Percentiles rank a stretch among this genome's conserved stretches.
Evolutionary conservation across 2,113 vertebrate species (phyloP).

Genomic region (Hypanus sabinus): DNA sequence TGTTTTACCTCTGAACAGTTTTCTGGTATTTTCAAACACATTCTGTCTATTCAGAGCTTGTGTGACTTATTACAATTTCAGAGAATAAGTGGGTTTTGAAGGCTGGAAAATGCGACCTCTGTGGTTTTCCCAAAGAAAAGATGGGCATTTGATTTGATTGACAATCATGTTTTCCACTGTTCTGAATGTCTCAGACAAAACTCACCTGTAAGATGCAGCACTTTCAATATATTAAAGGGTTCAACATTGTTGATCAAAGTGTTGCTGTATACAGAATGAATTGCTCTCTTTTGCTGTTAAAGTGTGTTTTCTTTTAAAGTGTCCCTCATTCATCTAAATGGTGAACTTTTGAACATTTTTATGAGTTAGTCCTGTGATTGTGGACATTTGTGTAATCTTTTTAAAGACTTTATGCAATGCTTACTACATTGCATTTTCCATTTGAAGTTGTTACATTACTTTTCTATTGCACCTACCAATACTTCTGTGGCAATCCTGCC

Average conservation of each 20-base stretch:
- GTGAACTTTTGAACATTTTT: not conserved
- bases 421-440: not conserved
- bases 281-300: not conserved
- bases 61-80: not conserved
- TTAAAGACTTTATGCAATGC: not conserved
- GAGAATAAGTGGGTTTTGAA: not conserved
- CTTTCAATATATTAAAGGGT: not conserved
- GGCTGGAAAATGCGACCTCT: not conserved
- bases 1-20: not conserved
- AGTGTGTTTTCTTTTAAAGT: not conserved
- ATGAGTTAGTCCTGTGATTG: not conserved
- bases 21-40: not conserved
- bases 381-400: not conserved
- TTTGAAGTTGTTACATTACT: not conserved
- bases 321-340: not conserved
- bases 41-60: not conserved
- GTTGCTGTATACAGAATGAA: not conserved
- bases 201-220: not conserved
- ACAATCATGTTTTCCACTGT: not conserved
- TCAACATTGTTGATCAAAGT: not conserved
- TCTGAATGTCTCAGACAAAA: not conserved
- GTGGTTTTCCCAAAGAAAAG: not conserved
- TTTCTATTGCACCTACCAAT: not conserved
- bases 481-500: not conserved
- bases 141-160: not conserved